A percentile compares a stretch with the other conserved stretches of the same genome.
Evolutionary conservation across 2,888 invertebrate genomes (phyloP).

Genomic region (Catocala fraxini): DNA sequence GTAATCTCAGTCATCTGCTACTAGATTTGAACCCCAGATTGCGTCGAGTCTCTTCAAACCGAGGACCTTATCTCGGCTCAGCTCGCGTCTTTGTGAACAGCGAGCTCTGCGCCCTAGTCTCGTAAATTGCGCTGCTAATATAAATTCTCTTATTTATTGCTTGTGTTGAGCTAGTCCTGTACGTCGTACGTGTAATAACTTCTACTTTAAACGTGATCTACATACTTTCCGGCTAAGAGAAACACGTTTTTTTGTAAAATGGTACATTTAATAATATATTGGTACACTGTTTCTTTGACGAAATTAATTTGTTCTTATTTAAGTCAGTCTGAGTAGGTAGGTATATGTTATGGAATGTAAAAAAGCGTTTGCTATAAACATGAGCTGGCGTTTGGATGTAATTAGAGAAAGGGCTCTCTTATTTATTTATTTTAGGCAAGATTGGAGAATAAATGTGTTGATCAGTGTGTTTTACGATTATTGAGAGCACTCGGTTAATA

Average conservation of each 20-base stretch:
- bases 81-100: conserved; percentile 45
- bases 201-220: conserved; percentile 17
- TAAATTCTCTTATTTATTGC: conserved; percentile 38
- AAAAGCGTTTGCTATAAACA: background rate
- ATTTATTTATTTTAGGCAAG: conserved; percentile 13
- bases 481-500: conserved; percentile 32
- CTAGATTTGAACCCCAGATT: conserved; percentile 42
- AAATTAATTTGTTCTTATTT: too few species aligned
- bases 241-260: too few species aligned
- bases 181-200: conserved; percentile 19
- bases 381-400: background rate
- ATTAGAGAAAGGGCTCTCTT: conserved; percentile 5
- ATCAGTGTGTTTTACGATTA: conserved; percentile 41
- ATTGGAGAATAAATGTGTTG: conserved; percentile 24
- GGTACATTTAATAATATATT: too few species aligned
- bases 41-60: conserved; percentile 37
- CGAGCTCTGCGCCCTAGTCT: conserved; percentile 34
- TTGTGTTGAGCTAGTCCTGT: conserved; percentile 11
- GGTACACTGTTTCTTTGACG: too few species aligned
- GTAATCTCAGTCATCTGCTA: conserved; percentile 35
- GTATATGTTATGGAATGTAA: background rate
- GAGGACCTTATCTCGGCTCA: conserved; percentile 47
- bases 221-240: background rate
- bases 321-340: background rate
- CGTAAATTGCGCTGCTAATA: conserved; percentile 48